Conservation (phyloP, 2,113 vertebrate species). For the Cyphomyrus discorhynchus region DNA sequence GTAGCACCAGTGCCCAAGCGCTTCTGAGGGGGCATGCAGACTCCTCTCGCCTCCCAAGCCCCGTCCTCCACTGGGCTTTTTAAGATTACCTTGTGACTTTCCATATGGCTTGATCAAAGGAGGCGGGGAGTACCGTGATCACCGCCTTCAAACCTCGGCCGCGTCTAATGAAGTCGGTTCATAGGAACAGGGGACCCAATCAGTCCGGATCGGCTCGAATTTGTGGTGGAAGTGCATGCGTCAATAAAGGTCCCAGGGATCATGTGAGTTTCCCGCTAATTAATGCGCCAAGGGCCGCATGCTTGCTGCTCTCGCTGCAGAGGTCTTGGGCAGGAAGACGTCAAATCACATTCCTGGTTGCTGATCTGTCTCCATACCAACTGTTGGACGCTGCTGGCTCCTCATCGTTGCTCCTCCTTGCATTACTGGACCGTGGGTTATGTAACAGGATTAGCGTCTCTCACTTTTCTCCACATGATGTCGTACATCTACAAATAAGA, state of each 20-base stretch:
- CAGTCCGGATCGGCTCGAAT: neutral
- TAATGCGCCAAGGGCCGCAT: neutral
- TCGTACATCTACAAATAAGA: neutral
- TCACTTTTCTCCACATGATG: neutral
- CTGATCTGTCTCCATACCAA: slow-evolving; percentile 2
- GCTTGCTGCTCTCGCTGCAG: neutral
- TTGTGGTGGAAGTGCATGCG: slow-evolving; percentile 21
- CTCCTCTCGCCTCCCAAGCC: neutral
- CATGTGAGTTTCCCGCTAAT: neutral
- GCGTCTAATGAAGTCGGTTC: neutral
- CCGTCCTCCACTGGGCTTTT: neutral
- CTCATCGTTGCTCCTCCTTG: neutral
- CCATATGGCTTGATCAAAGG: neutral
- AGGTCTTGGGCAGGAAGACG: neutral
- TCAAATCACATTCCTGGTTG: neutral
- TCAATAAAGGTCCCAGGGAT: slow-evolving; percentile 3
- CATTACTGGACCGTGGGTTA: neutral
- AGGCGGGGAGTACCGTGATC: neutral
- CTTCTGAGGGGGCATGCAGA: neutral
- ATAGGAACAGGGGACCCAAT: neutral
- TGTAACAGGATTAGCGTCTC: neutral
- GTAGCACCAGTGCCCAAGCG: neutral
- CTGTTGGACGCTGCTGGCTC: neutral
- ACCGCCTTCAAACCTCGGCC: neutral
- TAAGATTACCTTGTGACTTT: neutral